Evolutionary conservation across 2,113 vertebrate species (phyloP).

Genomic region (Gasterosteus aculeatus): DNA sequence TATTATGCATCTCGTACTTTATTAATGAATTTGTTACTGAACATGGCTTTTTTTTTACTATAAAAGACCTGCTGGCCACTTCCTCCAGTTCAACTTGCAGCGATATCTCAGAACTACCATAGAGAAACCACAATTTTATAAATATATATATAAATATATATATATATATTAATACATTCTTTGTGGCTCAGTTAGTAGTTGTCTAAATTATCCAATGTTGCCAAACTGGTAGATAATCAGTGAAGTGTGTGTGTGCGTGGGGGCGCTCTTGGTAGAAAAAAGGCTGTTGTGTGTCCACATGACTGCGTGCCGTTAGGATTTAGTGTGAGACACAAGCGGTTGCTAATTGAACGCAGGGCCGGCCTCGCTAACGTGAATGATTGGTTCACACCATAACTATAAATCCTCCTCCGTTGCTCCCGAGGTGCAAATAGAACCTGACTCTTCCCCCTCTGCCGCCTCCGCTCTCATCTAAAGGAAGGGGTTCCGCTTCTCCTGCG

Average conservation of each 20-base stretch:
- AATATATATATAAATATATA: no score
- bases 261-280: background rate
- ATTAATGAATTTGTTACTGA: background rate
- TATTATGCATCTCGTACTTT: background rate
- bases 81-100: constrained; percentile 1
- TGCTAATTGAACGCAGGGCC: constrained; percentile 64
- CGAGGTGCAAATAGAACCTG: constrained; percentile 60
- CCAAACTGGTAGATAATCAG: constrained; percentile 46
- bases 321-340: constrained; percentile 54
- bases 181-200: constrained; percentile 21
- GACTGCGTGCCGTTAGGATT: constrained; percentile 51
- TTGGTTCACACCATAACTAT: constrained; percentile 66
- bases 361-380: constrained; percentile 61
- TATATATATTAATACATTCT: no score
- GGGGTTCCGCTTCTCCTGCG: constrained; percentile 10
- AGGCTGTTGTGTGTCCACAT: constrained; percentile 26
- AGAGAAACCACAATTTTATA: background rate
- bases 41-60: background rate
- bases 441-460: constrained; percentile 21
- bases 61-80: no score
- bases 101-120: background rate
- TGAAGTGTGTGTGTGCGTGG: background rate
- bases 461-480: constrained; percentile 27
- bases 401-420: constrained; percentile 63
- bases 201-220: constrained; percentile 32